Percentiles rank a stretch among this genome's conserved stretches.
These are phyloP conservation scores for Andrena marginata DNA, from an alignment of 2,888 invertebrate genomes.

Conservation along the genomic window DNA sequence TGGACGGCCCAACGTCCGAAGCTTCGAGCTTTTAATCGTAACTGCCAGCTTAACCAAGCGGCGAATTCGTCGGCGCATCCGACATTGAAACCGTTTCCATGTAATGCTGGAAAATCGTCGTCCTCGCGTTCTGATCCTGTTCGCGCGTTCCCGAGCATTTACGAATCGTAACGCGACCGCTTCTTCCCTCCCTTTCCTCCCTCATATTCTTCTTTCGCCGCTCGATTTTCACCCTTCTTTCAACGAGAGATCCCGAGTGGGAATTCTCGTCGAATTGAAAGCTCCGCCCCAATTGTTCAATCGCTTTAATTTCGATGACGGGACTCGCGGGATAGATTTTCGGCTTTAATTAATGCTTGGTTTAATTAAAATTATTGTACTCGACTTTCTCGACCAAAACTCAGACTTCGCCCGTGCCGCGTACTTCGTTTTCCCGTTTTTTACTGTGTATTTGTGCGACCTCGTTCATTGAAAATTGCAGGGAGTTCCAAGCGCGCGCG, in stretches of 20 bases:
- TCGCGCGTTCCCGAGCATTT: conserved; percentile 45
- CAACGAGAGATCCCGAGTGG: neutral
- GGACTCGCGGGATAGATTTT: neutral
- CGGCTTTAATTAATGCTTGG: neutral
- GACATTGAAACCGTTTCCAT: conserved; percentile 71
- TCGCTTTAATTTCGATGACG: too few species aligned
- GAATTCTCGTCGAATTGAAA: neutral
- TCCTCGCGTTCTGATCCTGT: conserved; percentile 20
- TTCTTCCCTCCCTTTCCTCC: conserved; percentile 1
- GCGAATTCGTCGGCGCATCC: conserved; percentile 66
- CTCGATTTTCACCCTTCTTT: neutral
- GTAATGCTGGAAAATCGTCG: conserved; percentile 67
- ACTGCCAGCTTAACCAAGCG: conserved; percentile 64
- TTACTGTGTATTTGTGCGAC: neutral
- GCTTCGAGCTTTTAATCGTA: conserved; percentile 71
- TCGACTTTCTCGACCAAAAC: too few species aligned
- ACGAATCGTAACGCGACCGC: conserved; percentile 15
- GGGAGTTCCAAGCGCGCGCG: neutral
- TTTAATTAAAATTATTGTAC: too few species aligned
- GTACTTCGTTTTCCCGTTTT: neutral
- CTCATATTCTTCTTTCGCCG: neutral
- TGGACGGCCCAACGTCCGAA: conserved; percentile 39
- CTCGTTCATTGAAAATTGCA: neutral
- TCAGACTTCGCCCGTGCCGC: too few species aligned
- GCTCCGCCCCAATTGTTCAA: neutral